Evolutionary conservation across 1,140 invertebrate genomes (phyloP), one percentile per base, ranked within the genome.

Genomic region (Bilobella aurantiaca): DNA sequence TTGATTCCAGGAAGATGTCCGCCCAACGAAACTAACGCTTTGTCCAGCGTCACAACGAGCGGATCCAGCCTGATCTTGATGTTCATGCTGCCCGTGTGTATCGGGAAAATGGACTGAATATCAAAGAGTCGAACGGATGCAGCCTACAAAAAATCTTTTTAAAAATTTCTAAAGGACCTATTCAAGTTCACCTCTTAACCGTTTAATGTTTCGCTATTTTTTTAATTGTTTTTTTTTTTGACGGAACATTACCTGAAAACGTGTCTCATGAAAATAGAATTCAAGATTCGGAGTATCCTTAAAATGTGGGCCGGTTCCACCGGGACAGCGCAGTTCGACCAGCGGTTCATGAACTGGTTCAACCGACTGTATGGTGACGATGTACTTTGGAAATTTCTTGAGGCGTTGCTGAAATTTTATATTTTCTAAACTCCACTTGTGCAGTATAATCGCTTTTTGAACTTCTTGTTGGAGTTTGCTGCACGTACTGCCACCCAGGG

Each of bases 341-440:
- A 71, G 34, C 0, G 69, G 69, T 27, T 68, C 69, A 49, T 71
- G 69, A 1, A 62, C 18, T 3, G 66, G 58, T 1, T 59, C 60
- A 21, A 71, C 49, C 16, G 37, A 47, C 42, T 71, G 66, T n/a
- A 71, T 63, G 1, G 69, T 71, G 3, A 71, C 69, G 29, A 71
- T 71, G 58, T 66, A 71, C 29, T 71, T 62, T 1, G 69, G 67
- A 34, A 65, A 64, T 21, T 64, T 37, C 46, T 68, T 71, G 27
- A 71, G 65, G 14, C 69, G 60, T 28, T 71, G 66, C 34, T 71
- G 69, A 49, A 71, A 71, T 37, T 71, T 68, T 16, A 71, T 31
- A 18, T 69, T 68, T 3, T 64, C 64, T 25, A 71, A 21, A 0
- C 66, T 64, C 69, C 69, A 71, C n/a, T 71, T 63, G 32, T 68